Evolutionary conservation across 1,140 invertebrate species (phyloP), one percentile per base, ranked within the genome.

Genomic region (Leptinotarsa undecemlineata): DNA sequence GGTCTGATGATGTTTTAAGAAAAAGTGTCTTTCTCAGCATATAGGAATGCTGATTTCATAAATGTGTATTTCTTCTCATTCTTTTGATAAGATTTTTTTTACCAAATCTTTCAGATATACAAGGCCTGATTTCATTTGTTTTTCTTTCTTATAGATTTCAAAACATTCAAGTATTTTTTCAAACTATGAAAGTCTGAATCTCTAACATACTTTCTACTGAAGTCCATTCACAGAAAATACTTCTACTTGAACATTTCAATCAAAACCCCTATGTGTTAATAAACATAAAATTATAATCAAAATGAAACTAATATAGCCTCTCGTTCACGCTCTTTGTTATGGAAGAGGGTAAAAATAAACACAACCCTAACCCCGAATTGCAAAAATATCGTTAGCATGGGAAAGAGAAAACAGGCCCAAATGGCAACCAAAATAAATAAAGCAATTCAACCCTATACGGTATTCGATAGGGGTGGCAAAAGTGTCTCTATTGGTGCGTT

Each of bases 381-480:
- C 64, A 64, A 68, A 74, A 74, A 74, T 74, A 74, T 74, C 68
- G 73, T 74, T 71, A 74, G 73, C 68, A 71, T 74, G 73, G 73
- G 73, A 74, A 71, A 69, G 42, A 48, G 33, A 23, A 70, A 64
- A 60, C 26, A 42, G 26, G 51, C 26, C 60, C 26, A 72, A 72
- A 72, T 72, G 71, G 71, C 51, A 72, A 33, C 51, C 48, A 74
- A 74, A 74, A 74, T 71, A 74, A 74, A 74, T 71, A 74, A 74
- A 74, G 63, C 57, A 74, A 74, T 71, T 71, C 67, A 74, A 72
- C 60, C 71, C 71, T 51, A 64, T 72, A 48, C 17, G 23, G 63
- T 15, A 61, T 33, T 17, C 17, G 64, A 73, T 73, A 73, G 72
- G 72, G 72, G 72, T 73, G 23, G 66, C 21, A 42, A 26, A 11